Evolutionary conservation across 2,797 vertebrate species (phyloP).

Genomic region (Artibeus lituratus): DNA sequence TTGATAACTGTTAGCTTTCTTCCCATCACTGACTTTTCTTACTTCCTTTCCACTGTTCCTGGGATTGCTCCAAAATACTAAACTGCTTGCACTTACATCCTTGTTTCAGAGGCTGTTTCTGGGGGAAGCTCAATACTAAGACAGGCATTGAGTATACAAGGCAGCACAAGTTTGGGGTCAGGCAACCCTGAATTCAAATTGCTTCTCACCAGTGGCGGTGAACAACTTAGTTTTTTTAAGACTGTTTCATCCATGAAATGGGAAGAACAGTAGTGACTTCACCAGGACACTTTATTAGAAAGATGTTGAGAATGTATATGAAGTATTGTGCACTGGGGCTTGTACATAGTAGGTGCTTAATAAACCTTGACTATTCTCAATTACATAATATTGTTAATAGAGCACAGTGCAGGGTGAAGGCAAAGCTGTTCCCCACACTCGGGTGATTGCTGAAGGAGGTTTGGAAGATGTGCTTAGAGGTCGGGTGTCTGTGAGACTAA

Average conservation of each 20-base stretch:
- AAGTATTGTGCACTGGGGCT: background rate
- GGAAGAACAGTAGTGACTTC: background rate
- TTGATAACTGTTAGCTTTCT: conserved; percentile 11
- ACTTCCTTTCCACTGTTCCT: background rate
- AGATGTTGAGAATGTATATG: background rate
- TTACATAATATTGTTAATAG: background rate
- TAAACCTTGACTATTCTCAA: background rate
- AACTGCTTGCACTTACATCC: background rate
- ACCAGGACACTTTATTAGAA: background rate
- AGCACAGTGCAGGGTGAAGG: background rate
- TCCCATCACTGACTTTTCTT: background rate
- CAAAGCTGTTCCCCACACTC: background rate
- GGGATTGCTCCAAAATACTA: background rate
- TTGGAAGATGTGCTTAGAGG: background rate
- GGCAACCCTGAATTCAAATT: background rate
- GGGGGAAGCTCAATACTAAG: background rate
- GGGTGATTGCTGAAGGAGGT: background rate
- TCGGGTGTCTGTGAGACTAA: background rate
- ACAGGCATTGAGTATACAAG: background rate
- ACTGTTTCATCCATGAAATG: background rate
- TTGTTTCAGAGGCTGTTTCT: background rate
- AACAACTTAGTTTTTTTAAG: background rate
- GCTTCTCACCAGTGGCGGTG: background rate
- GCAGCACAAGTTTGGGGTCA: background rate
- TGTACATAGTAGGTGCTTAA: background rate